Evolutionary conservation across 2,113 vertebrate species (phyloP), one percentile per base, ranked within the genome.

Genomic region (Nematolebias whitei): DNA sequence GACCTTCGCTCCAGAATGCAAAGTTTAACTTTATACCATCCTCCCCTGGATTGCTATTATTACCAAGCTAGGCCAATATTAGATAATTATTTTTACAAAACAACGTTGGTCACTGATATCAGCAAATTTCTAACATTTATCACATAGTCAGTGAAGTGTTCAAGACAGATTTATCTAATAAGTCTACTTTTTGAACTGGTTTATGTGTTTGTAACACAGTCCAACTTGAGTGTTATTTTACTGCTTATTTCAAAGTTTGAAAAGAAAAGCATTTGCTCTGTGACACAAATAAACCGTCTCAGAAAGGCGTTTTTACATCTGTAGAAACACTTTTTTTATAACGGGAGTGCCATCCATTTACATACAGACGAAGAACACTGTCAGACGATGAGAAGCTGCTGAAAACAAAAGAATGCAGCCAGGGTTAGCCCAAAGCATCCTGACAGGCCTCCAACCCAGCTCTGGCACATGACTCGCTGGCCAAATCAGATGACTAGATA

Each of bases 1-100:
- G 94, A 94, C 90, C 95, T 94, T 90, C 91, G 92, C 89, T 92
- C 92, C 86, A 94, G 93, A 93, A 95, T 91, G 88, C 90, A 89
- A 88, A 88, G 90, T 74, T 77, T 88, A 90, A 88, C 89, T 91
- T 65, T 83, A 85, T 91, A 91, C 91, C 90, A 90, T 88, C 88
- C 92, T 94, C 81, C 65, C 59, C 77, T 82, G 82, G 79, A 88
- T 76, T 40, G 82, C 81, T 92, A 89, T 93, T 89, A 87, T 91
- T 92, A 91, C 70, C 48, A 19, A 63, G 71, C 51, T 20, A 45
- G 60, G 55, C 70, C 59, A 41, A 19, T 82, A 71, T 78, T 63
- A 45, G 67, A 60, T 63, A 79, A 74, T 57, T 19, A 13, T 22
- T 20, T 81, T 76, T 22, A 63, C 53, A 63, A 74, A 56, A 52